Evolutionary conservation across 2,113 vertebrate genomes (phyloP).

Genomic region (Pelecanus crispus): DNA sequence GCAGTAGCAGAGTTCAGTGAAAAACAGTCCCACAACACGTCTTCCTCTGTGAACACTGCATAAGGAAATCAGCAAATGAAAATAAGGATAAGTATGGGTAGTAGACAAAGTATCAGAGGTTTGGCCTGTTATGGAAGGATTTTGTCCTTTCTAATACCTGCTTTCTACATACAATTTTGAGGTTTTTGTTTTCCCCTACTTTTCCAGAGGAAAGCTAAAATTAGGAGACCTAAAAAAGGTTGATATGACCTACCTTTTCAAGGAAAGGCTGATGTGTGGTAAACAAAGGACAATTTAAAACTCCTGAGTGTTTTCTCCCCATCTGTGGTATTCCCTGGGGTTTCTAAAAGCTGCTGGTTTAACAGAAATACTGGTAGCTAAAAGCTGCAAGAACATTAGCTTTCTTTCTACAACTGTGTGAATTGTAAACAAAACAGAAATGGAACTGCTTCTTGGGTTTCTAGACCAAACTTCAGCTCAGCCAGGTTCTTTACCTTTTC

Average conservation of each 20-base stretch:
- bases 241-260: neutral
- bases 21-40: neutral
- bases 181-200: neutral
- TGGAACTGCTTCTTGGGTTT: neutral
- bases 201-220: neutral
- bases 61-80: neutral
- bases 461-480: neutral
- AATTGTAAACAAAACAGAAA: neutral
- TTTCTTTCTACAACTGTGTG: neutral
- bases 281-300: neutral
- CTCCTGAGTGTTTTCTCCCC: neutral
- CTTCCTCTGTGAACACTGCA: neutral
- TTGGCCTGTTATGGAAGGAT: neutral
- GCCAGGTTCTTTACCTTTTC: neutral
- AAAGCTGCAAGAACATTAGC: neutral
- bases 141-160: neutral
- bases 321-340: neutral
- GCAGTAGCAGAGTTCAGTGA: neutral
- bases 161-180: neutral
- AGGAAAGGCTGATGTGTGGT: neutral
- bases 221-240: neutral
- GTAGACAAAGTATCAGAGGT: neutral
- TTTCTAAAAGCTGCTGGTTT: conserved; percentile 12
- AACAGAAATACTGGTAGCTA: neutral
- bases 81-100: neutral